Evolutionary conservation across 1,140 invertebrate species (phyloP), one percentile per base, ranked within the genome.

Genomic region (Drosophila varians): DNA sequence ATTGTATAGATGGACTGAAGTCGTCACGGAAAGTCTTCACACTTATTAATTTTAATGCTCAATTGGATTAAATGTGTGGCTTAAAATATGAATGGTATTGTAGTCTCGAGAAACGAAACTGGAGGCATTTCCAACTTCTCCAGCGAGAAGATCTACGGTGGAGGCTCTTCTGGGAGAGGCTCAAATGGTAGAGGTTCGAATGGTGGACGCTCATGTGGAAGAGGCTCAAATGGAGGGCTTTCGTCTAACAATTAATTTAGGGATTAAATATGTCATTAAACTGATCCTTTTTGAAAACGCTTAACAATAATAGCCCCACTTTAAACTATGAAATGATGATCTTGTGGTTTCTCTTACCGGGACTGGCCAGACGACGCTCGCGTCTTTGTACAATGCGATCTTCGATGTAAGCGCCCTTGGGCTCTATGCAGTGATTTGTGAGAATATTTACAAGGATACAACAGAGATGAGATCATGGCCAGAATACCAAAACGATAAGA

Each of bases 371-470:
- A 46, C 89, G 89, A 49, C 86, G 70, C 65, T 90, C 89, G 56
- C 89, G 89, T 75, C 89, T 88, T 73, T 90, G 89, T 12, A 90
- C 55, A 48, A 90, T 90, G 34, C 89, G 89, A 86, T 90, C 89
- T 90, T 90, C 89, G 46, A 90, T 90, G 74, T 90, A 90, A 62
- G 64, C 60, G 52, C 89, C 89, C 47, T 31, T 74, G 49, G 89
- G 82, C 58, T 87, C 82, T 87, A n/a, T n/a, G n/a, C n/a, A 71
- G 64, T 77, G 58, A 71, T 34, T 69, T 28, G 53, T 79, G 62
- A 28, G 54, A 78, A 73, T 73, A 48, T 80, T 56, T 54, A 62
- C 55, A 75, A 45, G 47, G 74, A 55, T 53, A 55, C 61, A 66
- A 18, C 9, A 49, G 25, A 62, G 57, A 57, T 55, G 51, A 52